phyloP scores from a whole-genome alignment of 2,797 vertebrate genomes.

The Squalus acanthias region DNA sequence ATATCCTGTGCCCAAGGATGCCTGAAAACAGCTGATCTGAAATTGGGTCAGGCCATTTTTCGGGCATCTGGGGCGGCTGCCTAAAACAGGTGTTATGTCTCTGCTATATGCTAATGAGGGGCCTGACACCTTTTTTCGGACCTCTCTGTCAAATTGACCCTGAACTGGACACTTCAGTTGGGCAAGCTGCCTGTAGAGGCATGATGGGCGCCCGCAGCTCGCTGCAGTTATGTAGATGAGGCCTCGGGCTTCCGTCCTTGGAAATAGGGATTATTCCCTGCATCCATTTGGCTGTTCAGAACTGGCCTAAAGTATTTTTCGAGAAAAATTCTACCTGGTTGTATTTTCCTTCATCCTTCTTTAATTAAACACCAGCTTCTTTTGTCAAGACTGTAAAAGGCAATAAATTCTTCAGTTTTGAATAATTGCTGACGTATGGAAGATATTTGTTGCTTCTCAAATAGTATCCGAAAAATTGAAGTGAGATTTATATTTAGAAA shows the following conservation, averaged over 20 bases:
- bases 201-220: neutral
- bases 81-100: neutral
- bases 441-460: neutral
- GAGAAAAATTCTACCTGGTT: no score
- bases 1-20: neutral
- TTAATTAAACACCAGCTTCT: neutral
- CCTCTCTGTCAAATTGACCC: neutral
- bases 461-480: neutral
- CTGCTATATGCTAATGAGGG: neutral
- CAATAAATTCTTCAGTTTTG: neutral
- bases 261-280: no score
- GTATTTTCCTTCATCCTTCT: neutral
- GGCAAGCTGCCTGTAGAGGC: neutral
- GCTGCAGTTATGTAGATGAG: neutral
- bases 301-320: no score
- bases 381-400: neutral
- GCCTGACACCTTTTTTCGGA: neutral
- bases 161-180: neutral
- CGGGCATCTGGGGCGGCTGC: neutral
- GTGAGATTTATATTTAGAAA: neutral
- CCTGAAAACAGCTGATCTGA: neutral
- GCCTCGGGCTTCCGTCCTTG: neutral
- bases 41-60: neutral
- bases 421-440: neutral
- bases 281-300: no score